These are phyloP conservation scores for Oscheius sp. DNA, from an alignment of 2,888 invertebrate genomes.

Conservation along the genomic window DNA sequence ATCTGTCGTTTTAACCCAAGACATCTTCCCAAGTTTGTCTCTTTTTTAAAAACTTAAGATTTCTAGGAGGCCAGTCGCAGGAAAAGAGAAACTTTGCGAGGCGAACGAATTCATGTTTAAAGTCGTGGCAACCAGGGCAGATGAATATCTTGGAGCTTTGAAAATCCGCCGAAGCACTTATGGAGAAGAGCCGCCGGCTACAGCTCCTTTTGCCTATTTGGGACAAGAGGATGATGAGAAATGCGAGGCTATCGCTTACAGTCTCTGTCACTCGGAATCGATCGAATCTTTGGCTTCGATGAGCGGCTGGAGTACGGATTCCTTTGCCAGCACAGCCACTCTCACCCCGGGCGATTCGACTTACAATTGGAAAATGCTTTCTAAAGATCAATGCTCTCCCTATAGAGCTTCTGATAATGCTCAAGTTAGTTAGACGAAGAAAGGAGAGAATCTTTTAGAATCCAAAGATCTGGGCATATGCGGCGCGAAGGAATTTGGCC, in stretches of 20 bases:
- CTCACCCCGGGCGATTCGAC: conserved; percentile 6
- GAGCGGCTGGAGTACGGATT: conserved; percentile 4
- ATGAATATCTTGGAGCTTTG: background rate
- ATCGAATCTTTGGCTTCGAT: background rate
- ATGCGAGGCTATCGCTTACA: background rate
- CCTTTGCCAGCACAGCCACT: conserved; percentile 12
- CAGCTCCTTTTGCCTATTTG: background rate
- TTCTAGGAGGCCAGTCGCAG: background rate
- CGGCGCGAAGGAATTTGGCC: background rate
- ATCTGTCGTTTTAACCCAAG: background rate
- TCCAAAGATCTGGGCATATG: conserved; percentile 4
- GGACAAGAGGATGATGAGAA: background rate
- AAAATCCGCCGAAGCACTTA: conserved; percentile 5
- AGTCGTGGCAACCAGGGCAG: background rate
- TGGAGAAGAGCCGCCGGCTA: background rate
- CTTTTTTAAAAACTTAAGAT: background rate
- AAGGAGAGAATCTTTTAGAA: background rate
- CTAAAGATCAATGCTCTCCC: background rate
- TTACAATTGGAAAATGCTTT: conserved; percentile 16
- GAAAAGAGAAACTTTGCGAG: background rate
- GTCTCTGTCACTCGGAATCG: conserved; percentile 14
- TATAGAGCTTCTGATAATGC: background rate
- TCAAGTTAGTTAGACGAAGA: background rate
- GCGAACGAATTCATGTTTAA: conserved; percentile 1
- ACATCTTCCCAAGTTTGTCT: background rate